Evolutionary conservation across 1,140 invertebrate genomes (phyloP), one percentile per base, ranked within the genome.

Genomic region (Ladona fulva): DNA sequence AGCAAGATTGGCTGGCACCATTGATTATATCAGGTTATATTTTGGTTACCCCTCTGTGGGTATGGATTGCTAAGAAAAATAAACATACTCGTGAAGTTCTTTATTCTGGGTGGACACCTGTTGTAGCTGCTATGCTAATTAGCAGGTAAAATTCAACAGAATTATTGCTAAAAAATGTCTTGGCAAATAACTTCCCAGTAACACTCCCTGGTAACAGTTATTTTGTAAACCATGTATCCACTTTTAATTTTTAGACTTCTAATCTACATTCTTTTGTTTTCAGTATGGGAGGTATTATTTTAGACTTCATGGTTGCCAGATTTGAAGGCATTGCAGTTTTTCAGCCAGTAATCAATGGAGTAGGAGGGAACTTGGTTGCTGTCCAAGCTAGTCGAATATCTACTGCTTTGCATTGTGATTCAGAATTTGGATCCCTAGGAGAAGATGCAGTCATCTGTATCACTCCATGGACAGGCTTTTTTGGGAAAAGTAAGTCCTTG

Each of bases 321-420:
- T 88, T 85, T 80, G 81, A 83, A 75, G 85, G 85, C 52, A 86
- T 87, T 76, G 87, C 87, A n/a, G 84, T 87, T 24, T 87, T 86
- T 79, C 87, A 89, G 79, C 87, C 87, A 11, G 87, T 88, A 11
- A 87, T 88, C 37, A 88, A 89, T 81, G 87, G 90, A 73, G 90
- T 92, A 73, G 90, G 91, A 14, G 90, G 90, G 12, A 91, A 91
- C 81, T 82, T 91, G 25, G 90, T 89, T 1, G 90, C 91, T 25
- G 89, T 91, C 19, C 90, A 92, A 82, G 90, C 91, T 0, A 89
- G 88, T 80, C 85, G 90, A 79, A 86, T 92, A 19, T 89, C 90
- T 12, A 92, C 91, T 22, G 86, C 84, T 78, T 85, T 91, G 59
- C 90, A 91, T 80, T 79, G 83, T 79, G 83, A 84, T 75, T 80